Evolutionary conservation across 1,140 invertebrate species (phyloP).

Genomic region (Mamestra configurata): DNA sequence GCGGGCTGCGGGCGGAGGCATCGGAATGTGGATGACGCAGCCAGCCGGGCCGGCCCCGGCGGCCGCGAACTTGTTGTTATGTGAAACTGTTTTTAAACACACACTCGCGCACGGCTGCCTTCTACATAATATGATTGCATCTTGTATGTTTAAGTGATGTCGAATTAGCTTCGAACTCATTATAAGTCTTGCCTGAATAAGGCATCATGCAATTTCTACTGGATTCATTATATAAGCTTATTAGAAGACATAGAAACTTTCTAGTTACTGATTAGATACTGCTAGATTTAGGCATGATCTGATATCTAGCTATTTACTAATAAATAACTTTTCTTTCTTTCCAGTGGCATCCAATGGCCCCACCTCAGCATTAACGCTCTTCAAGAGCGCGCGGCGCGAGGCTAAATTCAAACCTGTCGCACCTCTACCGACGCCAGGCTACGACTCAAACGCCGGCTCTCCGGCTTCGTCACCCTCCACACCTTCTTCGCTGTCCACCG

Average conservation of each 20-base stretch:
- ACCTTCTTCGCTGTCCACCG: slow-evolving; percentile 66
- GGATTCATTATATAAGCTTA: neutral
- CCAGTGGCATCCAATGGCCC: slow-evolving; percentile 66
- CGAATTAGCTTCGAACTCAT: slow-evolving; percentile 17
- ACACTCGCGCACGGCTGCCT: slow-evolving; percentile 60
- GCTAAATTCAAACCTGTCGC: slow-evolving; percentile 59
- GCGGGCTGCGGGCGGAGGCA: slow-evolving; percentile 65
- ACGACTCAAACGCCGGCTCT: slow-evolving; percentile 64
- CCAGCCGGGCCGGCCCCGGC: slow-evolving; percentile 66
- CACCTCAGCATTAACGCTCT: slow-evolving; percentile 57
- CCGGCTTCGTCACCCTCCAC: slow-evolving; percentile 65
- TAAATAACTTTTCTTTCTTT: slow-evolving; percentile 60
- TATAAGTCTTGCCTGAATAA: neutral
- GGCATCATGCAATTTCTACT: neutral
- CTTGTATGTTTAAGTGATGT: slow-evolving; percentile 29
- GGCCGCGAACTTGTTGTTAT: slow-evolving; percentile 84
- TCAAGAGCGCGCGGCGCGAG: slow-evolving; percentile 60
- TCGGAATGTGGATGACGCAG: slow-evolving; percentile 86
- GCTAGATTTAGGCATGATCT: neutral
- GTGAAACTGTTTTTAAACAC: slow-evolving; percentile 80
- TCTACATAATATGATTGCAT: slow-evolving; percentile 42
- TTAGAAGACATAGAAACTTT: neutral
- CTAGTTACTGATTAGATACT: neutral
- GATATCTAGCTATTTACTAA: neutral
- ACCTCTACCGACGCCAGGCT: slow-evolving; percentile 60